Percentiles rank a stretch among this genome's conserved stretches.
Evolutionary conservation across 2,888 invertebrate species (phyloP).

Genomic region (Phorcus lineatus): DNA sequence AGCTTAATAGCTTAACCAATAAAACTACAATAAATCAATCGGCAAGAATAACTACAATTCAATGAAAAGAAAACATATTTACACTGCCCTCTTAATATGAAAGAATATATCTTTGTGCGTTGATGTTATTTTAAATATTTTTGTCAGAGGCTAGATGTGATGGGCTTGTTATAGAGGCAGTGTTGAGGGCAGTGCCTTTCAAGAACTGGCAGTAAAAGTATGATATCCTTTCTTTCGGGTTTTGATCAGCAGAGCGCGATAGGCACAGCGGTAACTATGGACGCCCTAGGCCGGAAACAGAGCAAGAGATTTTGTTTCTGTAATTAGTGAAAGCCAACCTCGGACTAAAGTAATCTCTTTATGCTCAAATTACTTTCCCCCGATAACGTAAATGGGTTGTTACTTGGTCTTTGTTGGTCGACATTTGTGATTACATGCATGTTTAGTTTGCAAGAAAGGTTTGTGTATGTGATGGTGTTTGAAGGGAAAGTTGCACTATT

Average conservation of each 20-base stretch:
- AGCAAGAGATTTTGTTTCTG: not conserved
- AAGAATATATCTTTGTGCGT: no score
- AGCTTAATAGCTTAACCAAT: not conserved
- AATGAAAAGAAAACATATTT: not conserved
- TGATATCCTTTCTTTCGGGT: no score
- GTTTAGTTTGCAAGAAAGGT: not conserved
- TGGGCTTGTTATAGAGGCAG: no score
- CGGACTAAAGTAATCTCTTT: not conserved
- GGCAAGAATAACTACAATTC: not conserved
- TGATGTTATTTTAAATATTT: no score
- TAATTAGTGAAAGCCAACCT: not conserved
- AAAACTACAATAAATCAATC: slow-evolving; percentile 9
- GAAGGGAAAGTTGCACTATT: no score
- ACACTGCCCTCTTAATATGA: no score
- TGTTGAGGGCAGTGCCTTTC: no score
- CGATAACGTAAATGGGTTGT: not conserved
- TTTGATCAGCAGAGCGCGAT: not conserved
- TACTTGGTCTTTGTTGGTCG: not conserved
- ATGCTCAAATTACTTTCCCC: not conserved
- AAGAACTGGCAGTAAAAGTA: no score
- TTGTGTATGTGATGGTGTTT: no score
- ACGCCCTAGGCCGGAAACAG: slow-evolving; percentile 12
- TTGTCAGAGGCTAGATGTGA: no score
- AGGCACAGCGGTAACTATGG: slow-evolving; percentile 1
- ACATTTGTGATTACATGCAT: not conserved